A percentile compares a stretch with the other conserved stretches of the same genome.
Evolutionary conservation across 2,113 vertebrate genomes (phyloP).

Genomic region (Dryoscopus gambensis): DNA sequence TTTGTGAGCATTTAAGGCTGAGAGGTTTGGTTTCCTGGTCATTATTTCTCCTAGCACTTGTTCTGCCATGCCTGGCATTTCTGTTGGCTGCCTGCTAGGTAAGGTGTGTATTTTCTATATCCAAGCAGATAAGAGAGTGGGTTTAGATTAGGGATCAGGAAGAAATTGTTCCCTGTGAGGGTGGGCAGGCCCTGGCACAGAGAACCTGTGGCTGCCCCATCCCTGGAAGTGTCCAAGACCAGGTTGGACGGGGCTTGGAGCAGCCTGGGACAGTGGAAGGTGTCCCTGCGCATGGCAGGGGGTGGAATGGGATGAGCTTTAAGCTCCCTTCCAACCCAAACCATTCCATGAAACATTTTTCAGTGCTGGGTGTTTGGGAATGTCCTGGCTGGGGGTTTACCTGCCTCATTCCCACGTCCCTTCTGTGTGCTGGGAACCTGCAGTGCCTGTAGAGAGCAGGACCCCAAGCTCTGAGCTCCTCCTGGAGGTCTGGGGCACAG

Average conservation of each 20-base stretch:
- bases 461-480: neutral
- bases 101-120: neutral
- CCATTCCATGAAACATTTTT: neutral
- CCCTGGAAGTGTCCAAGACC: neutral
- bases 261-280: accelerated
- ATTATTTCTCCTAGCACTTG: neutral
- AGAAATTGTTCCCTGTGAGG: neutral
- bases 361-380: neutral
- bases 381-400: neutral
- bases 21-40: neutral
- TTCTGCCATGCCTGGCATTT: neutral
- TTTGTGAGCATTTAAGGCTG: neutral
- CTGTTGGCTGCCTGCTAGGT: neutral
- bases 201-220: neutral
- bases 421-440: neutral
- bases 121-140: neutral
- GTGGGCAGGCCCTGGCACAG: neutral
- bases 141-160: neutral
- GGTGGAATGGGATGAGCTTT: accelerated
- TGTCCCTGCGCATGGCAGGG: neutral
- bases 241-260: accelerated
- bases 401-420: neutral
- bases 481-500: neutral
- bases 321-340: neutral
- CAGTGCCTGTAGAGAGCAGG: neutral